phyloP scores from a whole-genome alignment of 1,140 invertebrate genomes.

The Philopotamus ludificatus region DNA sequence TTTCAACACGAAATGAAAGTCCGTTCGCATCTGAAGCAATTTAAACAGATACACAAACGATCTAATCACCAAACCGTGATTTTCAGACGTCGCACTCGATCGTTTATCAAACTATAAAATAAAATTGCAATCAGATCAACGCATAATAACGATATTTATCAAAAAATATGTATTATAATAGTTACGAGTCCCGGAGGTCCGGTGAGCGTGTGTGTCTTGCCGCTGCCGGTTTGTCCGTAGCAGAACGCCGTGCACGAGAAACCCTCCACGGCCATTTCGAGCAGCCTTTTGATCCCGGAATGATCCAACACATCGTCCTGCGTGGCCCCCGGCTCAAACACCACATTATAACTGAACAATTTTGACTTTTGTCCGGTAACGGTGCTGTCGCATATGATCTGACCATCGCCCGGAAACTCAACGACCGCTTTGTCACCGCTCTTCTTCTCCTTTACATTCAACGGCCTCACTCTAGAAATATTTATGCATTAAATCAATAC shows the following conservation, averaged over 20 bases:
- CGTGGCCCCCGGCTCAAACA: conserved; percentile 83
- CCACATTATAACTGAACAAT: conserved; percentile 82
- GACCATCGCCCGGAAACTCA: conserved; percentile 77
- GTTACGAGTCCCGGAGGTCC: conserved; percentile 83
- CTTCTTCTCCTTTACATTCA: conserved; percentile 68
- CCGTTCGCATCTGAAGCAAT: conserved; percentile 70
- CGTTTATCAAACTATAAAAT: conserved; percentile 63
- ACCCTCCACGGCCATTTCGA: conserved; percentile 90
- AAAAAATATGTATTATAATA: no score
- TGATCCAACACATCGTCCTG: conserved; percentile 80
- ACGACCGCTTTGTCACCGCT: conserved; percentile 61
- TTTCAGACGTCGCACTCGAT: conserved; percentile 60
- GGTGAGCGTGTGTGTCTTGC: conserved; percentile 94
- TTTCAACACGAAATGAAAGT: conserved; percentile 83
- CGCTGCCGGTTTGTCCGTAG: conserved; percentile 96
- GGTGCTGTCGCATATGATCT: conserved; percentile 63
- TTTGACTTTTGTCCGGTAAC: conserved; percentile 66
- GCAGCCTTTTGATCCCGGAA: conserved; percentile 79
- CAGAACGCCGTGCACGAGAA: conserved; percentile 93
- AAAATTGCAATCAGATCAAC: no score
- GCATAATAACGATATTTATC: no score
- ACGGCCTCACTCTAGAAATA: conserved; percentile 64
- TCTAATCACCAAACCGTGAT: conserved; percentile 83
- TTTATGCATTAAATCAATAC: no score
- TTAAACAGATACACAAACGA: conserved; percentile 90